Conservation (phyloP, 2,113 vertebrate species). For the Coreoperca whiteheadi region DNA sequence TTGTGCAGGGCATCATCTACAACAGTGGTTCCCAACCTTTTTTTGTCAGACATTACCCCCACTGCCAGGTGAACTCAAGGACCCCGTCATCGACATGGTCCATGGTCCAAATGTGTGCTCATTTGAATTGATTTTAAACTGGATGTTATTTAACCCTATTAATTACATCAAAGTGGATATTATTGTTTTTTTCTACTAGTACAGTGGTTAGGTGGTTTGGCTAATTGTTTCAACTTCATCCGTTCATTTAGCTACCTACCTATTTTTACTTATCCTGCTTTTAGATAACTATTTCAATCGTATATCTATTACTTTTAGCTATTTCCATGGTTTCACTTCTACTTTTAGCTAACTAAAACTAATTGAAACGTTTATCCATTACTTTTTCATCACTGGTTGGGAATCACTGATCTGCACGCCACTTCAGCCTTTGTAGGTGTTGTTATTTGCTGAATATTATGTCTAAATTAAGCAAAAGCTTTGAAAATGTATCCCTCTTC, state of each 20-base stretch:
- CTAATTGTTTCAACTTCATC: neutral
- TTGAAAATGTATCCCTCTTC: neutral
- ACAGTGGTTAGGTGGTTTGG: too few species aligned
- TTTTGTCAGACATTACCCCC: neutral
- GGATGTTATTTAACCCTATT: neutral
- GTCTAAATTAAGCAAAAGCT: neutral
- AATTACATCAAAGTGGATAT: neutral
- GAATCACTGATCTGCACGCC: neutral
- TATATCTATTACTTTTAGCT: neutral
- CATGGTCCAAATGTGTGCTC: neutral
- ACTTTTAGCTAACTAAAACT: too few species aligned
- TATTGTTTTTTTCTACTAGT: neutral
- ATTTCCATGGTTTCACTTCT: neutral
- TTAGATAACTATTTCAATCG: neutral
- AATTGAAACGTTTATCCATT: neutral
- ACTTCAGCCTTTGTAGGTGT: neutral
- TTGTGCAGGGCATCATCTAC: neutral
- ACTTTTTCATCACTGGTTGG: neutral
- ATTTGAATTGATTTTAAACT: neutral
- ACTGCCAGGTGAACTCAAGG: neutral
- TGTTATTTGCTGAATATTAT: neutral
- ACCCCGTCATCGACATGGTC: too few species aligned
- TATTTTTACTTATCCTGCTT: neutral
- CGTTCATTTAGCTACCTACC: neutral
- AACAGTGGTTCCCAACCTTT: neutral